A percentile compares a stretch with the other conserved stretches of the same genome.
Evolutionary conservation across 2,113 vertebrate species (phyloP).

Genomic region (Felis chaus): DNA sequence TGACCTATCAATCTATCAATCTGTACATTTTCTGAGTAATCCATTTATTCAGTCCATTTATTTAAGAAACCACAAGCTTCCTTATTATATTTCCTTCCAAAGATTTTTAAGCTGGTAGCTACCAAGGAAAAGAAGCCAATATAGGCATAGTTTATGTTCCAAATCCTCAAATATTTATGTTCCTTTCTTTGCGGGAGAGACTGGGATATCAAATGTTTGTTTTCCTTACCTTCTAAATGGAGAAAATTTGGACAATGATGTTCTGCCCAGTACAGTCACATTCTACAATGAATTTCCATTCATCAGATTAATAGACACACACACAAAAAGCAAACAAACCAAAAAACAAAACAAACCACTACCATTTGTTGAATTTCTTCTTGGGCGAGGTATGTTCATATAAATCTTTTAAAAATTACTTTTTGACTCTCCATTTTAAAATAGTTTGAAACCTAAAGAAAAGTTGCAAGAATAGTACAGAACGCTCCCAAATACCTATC

Average conservation of each 20-base stretch:
- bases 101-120: constrained; percentile 46
- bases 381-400: neutral
- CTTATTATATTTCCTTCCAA: constrained; percentile 18
- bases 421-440: neutral
- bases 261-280: neutral
- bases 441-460: constrained; percentile 20
- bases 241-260: constrained; percentile 24
- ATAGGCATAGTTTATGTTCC: constrained; percentile 40
- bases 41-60: constrained; percentile 44
- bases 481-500: neutral
- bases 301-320: neutral
- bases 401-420: neutral
- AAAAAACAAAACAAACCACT: neutral
- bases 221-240: constrained; percentile 33
- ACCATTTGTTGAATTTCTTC: constrained; percentile 28
- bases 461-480: neutral
- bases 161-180: constrained; percentile 63
- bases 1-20: neutral
- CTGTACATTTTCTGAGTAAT: neutral
- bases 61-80: constrained; percentile 57
- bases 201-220: constrained; percentile 28
- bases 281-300: constrained; percentile 42
- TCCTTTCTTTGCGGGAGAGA: constrained; percentile 44
- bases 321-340: neutral
- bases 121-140: constrained; percentile 44